Evolutionary conservation across 2,113 vertebrate genomes (phyloP).

Genomic region (Pandion haliaetus): DNA sequence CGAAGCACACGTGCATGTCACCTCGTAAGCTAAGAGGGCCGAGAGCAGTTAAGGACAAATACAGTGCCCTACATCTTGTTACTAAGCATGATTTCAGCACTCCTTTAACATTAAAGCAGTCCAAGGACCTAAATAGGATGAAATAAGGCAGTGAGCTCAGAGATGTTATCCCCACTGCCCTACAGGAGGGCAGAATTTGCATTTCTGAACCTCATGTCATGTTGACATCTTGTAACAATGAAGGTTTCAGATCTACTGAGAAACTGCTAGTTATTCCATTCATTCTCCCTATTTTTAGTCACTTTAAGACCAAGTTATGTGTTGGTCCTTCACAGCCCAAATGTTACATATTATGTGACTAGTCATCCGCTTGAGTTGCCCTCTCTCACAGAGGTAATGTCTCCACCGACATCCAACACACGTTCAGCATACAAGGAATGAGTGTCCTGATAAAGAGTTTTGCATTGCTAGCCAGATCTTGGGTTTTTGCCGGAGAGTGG

Average conservation of each 20-base stretch:
- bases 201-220: background rate
- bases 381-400: background rate
- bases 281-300: background rate
- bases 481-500: background rate
- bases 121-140: background rate
- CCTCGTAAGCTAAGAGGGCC: background rate
- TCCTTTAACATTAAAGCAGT: background rate
- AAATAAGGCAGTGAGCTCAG: background rate
- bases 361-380: background rate
- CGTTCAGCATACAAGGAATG: background rate
- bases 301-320: background rate
- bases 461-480: background rate
- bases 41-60: background rate
- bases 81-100: background rate
- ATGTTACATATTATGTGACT: background rate
- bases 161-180: background rate
- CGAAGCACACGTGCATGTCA: accelerated
- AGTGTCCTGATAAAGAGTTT: background rate
- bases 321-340: background rate
- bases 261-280: background rate
- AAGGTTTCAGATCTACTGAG: background rate
- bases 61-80: background rate
- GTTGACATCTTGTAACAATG: background rate
- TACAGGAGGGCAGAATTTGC: background rate
- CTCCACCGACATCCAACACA: background rate